Conservation (phyloP, 2,113 vertebrate genomes). For the Petroica traversi region DNA sequence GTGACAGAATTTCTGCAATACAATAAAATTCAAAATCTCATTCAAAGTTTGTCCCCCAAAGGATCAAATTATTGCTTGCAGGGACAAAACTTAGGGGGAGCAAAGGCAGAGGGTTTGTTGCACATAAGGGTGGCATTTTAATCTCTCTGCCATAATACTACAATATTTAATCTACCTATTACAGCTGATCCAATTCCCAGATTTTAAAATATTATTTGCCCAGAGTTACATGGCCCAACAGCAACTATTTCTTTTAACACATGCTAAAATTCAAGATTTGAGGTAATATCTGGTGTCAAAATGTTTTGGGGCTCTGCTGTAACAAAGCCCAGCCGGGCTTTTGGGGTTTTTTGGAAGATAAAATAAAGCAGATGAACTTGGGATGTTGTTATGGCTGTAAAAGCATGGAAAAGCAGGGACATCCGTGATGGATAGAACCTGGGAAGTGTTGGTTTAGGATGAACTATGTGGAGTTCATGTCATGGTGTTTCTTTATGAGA, state of each 20-base stretch:
- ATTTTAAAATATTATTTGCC: neutral
- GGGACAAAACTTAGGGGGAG: neutral
- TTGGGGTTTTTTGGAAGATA: neutral
- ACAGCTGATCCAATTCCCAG: neutral
- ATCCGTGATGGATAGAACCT: slow-evolving; percentile 40
- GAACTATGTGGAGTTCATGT: slow-evolving; percentile 49
- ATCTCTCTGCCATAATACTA: neutral
- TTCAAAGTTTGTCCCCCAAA: neutral
- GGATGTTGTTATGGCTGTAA: slow-evolving; percentile 1
- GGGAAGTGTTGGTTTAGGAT: neutral
- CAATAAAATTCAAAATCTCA: neutral
- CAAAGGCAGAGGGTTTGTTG: neutral
- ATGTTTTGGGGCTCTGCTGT: neutral
- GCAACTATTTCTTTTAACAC: neutral
- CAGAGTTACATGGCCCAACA: neutral
- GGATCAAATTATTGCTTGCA: neutral
- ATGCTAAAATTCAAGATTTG: neutral
- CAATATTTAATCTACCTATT: neutral
- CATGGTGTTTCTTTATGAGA: slow-evolving; percentile 62
- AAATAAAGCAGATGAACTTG: neutral
- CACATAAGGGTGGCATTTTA: neutral
- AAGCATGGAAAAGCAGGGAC: slow-evolving; percentile 56
- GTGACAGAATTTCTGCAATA: neutral
- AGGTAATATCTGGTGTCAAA: neutral
- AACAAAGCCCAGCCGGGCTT: neutral